These are phyloP conservation scores for Hyperoplus lanceolatus DNA, from an alignment of 2,797 vertebrate species.

Conservation along the genomic window DNA sequence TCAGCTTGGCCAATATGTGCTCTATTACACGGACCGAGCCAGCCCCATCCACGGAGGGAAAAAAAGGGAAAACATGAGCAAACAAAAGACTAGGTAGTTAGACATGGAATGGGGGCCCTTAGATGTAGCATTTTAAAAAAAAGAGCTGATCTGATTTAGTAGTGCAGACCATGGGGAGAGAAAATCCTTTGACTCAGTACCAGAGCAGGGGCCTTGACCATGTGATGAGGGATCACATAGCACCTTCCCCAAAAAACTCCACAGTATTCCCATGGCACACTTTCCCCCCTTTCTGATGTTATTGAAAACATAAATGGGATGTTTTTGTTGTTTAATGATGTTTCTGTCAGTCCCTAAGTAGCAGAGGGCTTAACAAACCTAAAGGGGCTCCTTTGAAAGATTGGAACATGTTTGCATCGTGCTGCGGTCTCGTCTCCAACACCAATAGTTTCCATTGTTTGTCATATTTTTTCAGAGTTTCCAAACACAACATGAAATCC, in stretches of 20 bases:
- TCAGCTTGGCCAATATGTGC: slow-evolving; percentile 83
- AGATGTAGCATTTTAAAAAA: slow-evolving; percentile 76
- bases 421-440: slow-evolving; percentile 68
- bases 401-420: slow-evolving; percentile 64
- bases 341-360: slow-evolving; percentile 72
- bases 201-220: slow-evolving; percentile 66
- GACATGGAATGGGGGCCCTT: slow-evolving; percentile 76
- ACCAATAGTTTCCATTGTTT: slow-evolving; percentile 79
- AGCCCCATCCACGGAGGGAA: slow-evolving; percentile 78
- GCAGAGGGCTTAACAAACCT: slow-evolving; percentile 51
- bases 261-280: slow-evolving; percentile 59
- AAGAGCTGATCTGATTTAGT: slow-evolving; percentile 81
- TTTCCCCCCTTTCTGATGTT: slow-evolving; percentile 57
- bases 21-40: slow-evolving; percentile 85
- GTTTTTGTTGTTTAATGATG: slow-evolving; percentile 74
- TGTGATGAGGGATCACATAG: slow-evolving; percentile 70
- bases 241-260: slow-evolving; percentile 52
- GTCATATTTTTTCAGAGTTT: slow-evolving; percentile 70
- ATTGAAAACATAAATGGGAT: slow-evolving; percentile 73
- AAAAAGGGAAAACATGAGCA: slow-evolving; percentile 82
- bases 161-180: slow-evolving; percentile 71
- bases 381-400: slow-evolving; percentile 57
- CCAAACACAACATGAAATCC: slow-evolving; percentile 78
- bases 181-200: slow-evolving; percentile 71
- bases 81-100: slow-evolving; percentile 84